A percentile compares a stretch with the other conserved stretches of the same genome.
These are phyloP conservation scores for Drosophila recens DNA, from an alignment of 2,888 invertebrate species.

Conservation along the genomic window DNA sequence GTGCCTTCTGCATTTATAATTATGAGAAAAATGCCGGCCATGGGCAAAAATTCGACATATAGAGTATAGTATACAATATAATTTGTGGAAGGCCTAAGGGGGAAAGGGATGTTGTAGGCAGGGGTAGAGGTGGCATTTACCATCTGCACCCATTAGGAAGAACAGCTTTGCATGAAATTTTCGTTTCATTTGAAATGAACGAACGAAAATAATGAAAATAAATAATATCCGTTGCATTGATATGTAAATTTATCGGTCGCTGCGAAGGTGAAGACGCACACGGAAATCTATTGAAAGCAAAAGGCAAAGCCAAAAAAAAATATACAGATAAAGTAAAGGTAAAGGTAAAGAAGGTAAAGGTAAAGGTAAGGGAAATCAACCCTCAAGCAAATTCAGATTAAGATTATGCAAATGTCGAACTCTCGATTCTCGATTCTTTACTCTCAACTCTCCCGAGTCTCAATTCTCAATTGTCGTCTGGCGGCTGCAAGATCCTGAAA, in stretches of 20 bases:
- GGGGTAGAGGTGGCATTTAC: slow-evolving; percentile 16
- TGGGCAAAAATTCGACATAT: slow-evolving; percentile 13
- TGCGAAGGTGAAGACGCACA: slow-evolving; percentile 56
- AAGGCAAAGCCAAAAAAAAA: slow-evolving; percentile 29
- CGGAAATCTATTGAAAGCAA: slow-evolving; percentile 73
- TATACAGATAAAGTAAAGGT: slow-evolving; percentile 16
- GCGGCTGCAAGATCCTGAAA: slow-evolving; percentile 49
- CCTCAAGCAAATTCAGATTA: slow-evolving; percentile 59
- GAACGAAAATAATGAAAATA: slow-evolving; percentile 72
- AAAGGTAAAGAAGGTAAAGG: slow-evolving; percentile 3
- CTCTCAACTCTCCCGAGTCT: neutral
- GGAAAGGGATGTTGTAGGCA: neutral
- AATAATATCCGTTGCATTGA: slow-evolving; percentile 81
- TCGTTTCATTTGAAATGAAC: slow-evolving; percentile 60
- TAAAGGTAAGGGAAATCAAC: slow-evolving; percentile 51
- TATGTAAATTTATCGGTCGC: slow-evolving; percentile 74
- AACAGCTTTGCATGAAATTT: slow-evolving; percentile 69
- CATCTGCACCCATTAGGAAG: slow-evolving; percentile 75
- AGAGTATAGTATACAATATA: neutral
- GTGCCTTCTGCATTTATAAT: slow-evolving; percentile 70
- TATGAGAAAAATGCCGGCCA: slow-evolving; percentile 69
- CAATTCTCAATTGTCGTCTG: slow-evolving; percentile 7
- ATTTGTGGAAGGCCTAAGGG: slow-evolving; percentile 2
- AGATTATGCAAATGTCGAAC: slow-evolving; percentile 68
- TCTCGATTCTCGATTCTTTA: slow-evolving; percentile 9